phyloP scores from a whole-genome alignment of 2,888 invertebrate species.

The Eurytoma adleriae region DNA sequence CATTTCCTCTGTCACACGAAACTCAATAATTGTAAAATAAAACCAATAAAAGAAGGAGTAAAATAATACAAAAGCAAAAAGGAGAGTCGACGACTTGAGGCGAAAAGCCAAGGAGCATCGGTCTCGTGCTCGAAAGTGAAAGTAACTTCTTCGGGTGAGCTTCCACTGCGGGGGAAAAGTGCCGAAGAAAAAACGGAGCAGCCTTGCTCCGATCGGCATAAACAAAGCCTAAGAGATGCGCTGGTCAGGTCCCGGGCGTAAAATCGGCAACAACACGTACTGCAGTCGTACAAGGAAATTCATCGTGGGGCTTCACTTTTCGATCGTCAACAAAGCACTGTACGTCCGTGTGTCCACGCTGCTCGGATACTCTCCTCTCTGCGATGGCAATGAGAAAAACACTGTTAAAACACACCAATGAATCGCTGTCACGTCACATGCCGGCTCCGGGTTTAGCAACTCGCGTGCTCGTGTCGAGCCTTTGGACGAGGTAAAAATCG shows the following conservation, averaged over 20 bases:
- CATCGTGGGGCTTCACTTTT: too few relatives aligned
- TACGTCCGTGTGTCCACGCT: too few relatives aligned
- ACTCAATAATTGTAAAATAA: not conserved
- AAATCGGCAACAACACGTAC: not conserved
- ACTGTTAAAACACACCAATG: too few relatives aligned
- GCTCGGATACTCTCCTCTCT: too few relatives aligned
- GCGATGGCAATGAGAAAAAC: too few relatives aligned
- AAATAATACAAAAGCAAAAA: not conserved
- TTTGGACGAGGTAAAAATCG: too few relatives aligned
- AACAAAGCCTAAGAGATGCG: not conserved
- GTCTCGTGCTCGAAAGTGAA: conserved; percentile 69
- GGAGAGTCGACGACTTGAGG: not conserved
- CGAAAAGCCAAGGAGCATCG: conserved; percentile 30
- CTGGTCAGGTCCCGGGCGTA: not conserved
- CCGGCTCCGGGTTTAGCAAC: too few relatives aligned
- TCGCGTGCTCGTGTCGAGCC: too few relatives aligned
- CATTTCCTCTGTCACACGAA: not conserved
- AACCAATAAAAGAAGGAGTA: not conserved
- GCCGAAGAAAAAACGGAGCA: not conserved
- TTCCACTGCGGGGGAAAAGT: not conserved
- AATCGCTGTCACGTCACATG: too few relatives aligned
- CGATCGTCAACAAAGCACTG: too few relatives aligned
- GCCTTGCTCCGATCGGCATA: conserved; percentile 2
- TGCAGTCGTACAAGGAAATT: too few relatives aligned
- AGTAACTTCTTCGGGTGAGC: conserved; percentile 59